A percentile compares a stretch with the other conserved stretches of the same genome.
Evolutionary conservation across 1,140 invertebrate genomes (phyloP).

Genomic region (Caerostris darwini): DNA sequence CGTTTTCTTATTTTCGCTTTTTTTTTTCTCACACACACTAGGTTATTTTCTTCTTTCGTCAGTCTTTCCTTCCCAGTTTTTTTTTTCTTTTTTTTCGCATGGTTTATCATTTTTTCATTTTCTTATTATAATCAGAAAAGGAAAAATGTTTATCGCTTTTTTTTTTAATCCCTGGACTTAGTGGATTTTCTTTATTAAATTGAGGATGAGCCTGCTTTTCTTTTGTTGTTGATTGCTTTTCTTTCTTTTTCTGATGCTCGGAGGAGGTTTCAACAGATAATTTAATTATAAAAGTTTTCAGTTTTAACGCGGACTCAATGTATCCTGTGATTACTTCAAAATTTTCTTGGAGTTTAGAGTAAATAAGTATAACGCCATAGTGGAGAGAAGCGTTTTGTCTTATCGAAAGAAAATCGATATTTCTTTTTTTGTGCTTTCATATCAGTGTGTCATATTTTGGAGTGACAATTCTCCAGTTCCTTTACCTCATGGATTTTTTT

Average conservation of each 20-base stretch:
- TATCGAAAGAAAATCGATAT: slow-evolving; percentile 42
- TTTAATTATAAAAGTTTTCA: slow-evolving; percentile 77
- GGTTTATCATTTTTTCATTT: slow-evolving; percentile 77
- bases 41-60: slow-evolving; percentile 75
- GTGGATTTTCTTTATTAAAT: slow-evolving; percentile 78
- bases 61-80: slow-evolving; percentile 30
- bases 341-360: slow-evolving; percentile 56
- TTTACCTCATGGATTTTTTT: too few species aligned
- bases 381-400: slow-evolving; percentile 10
- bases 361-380: slow-evolving; percentile 37
- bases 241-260: background rate
- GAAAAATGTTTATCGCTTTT: slow-evolving; percentile 78
- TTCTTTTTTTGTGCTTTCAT: background rate
- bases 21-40: slow-evolving; percentile 55
- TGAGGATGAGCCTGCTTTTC: slow-evolving; percentile 70
- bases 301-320: slow-evolving; percentile 57
- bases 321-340: slow-evolving; percentile 68
- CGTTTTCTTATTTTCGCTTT: slow-evolving; percentile 76
- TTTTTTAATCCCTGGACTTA: slow-evolving; percentile 74
- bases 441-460: background rate
- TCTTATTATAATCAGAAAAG: slow-evolving; percentile 78
- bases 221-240: slow-evolving; percentile 70
- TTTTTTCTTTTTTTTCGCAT: slow-evolving; percentile 58
- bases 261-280: slow-evolving; percentile 75
- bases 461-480: background rate